Conservation (phyloP, 2,113 vertebrate genomes). For the Platichthys flesus region DNA sequence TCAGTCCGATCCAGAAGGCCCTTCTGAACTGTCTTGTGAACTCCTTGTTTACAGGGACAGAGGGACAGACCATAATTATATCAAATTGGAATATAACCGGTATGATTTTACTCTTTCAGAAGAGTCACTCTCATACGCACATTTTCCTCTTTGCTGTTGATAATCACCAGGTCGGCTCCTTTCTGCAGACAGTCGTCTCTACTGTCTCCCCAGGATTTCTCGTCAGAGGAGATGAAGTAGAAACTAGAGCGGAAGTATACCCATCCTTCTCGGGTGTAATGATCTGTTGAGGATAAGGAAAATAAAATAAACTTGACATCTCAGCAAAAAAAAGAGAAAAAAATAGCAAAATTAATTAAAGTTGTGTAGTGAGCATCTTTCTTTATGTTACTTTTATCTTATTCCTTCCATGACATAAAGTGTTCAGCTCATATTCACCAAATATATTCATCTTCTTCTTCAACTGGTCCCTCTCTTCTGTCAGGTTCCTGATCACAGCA, state of each 20-base stretch:
- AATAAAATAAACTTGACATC: neutral
- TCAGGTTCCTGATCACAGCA: too few relatives aligned
- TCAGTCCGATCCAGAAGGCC: conserved; percentile 35
- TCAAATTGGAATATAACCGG: too few relatives aligned
- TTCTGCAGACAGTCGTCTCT: conserved; percentile 35
- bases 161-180: conserved; percentile 51
- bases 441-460: neutral
- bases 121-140: neutral
- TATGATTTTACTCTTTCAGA: too few relatives aligned
- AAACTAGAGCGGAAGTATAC: conserved; percentile 7
- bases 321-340: too few relatives aligned
- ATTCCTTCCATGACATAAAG: too few relatives aligned
- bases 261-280: conserved; percentile 24
- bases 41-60: neutral
- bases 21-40: neutral
- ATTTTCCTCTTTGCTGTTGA: conserved; percentile 52
- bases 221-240: conserved; percentile 38
- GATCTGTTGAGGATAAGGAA: neutral
- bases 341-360: too few relatives aligned
- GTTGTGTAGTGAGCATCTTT: too few relatives aligned
- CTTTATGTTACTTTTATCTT: too few relatives aligned
- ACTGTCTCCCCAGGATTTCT: conserved; percentile 46
- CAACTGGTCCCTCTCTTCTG: neutral
- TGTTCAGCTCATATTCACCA: neutral
- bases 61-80: neutral